These are phyloP conservation scores for Mus caroli DNA, from an alignment of 2,797 vertebrate species.

Conservation along the genomic window DNA sequence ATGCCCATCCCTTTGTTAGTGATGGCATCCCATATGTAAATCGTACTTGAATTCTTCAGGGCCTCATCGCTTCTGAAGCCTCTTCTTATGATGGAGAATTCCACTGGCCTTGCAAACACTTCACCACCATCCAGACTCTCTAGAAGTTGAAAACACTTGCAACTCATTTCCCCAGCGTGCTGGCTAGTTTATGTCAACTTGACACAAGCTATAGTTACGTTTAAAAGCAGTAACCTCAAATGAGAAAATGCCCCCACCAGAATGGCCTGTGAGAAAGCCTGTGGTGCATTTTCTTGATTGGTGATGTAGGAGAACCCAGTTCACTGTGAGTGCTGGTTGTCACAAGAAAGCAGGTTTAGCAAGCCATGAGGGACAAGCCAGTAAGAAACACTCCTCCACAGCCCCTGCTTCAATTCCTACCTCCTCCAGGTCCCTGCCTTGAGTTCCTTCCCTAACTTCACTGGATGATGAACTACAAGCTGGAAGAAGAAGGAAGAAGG, in stretches of 20 bases:
- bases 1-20: neutral
- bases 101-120: neutral
- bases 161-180: neutral
- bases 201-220: neutral
- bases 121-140: neutral
- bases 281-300: neutral
- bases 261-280: neutral
- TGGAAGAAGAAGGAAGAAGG: too few species aligned
- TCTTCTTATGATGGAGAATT: neutral
- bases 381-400: neutral
- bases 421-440: neutral
- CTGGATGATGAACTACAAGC: neutral
- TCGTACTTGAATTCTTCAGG: neutral
- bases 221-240: neutral
- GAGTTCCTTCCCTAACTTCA: neutral
- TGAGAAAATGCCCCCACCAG: neutral
- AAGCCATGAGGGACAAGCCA: neutral
- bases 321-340: neutral
- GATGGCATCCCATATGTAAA: neutral
- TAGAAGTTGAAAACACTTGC: neutral
- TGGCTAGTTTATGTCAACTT: neutral
- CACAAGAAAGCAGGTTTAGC: neutral
- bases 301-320: neutral
- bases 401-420: neutral
- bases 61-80: neutral